phyloP scores from a whole-genome alignment of 2,888 invertebrate genomes.

The Rhagonycha fulva region DNA sequence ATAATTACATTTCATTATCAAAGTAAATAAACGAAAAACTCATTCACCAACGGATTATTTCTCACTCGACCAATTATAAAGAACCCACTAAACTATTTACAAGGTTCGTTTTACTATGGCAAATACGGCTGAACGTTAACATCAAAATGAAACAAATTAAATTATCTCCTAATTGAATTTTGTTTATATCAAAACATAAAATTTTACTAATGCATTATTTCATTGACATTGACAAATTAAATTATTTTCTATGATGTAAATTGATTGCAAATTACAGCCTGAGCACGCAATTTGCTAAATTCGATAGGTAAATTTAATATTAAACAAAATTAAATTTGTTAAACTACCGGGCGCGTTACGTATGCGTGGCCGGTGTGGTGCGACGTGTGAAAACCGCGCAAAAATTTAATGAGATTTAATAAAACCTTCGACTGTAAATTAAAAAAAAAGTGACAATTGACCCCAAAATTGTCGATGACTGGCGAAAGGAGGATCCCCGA shows the following conservation, averaged over 20 bases:
- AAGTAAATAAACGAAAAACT: not conserved
- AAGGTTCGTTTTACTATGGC: not conserved
- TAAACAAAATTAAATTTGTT: not conserved
- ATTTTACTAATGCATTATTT: not conserved
- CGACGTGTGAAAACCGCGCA: not conserved
- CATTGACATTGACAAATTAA: not conserved
- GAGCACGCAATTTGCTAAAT: not conserved
- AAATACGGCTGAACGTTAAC: not conserved
- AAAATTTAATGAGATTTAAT: not conserved
- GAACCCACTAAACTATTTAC: not conserved
- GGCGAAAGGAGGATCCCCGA: constrained; percentile 32
- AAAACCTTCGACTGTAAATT: not conserved
- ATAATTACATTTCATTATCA: not conserved
- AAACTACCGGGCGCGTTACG: not conserved
- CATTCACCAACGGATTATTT: not conserved
- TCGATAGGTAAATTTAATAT: not conserved
- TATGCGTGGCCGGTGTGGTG: not conserved
- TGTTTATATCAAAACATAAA: not conserved
- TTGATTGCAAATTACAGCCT: not conserved
- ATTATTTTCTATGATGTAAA: not conserved
- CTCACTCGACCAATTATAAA: not conserved
- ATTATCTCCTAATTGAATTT: not conserved
- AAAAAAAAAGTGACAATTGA: constrained; percentile 32
- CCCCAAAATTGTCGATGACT: constrained; percentile 30
- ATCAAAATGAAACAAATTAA: not conserved